Evolutionary conservation across 2,113 vertebrate genomes (phyloP).

Genomic region (Leptodactylus fuscus): DNA sequence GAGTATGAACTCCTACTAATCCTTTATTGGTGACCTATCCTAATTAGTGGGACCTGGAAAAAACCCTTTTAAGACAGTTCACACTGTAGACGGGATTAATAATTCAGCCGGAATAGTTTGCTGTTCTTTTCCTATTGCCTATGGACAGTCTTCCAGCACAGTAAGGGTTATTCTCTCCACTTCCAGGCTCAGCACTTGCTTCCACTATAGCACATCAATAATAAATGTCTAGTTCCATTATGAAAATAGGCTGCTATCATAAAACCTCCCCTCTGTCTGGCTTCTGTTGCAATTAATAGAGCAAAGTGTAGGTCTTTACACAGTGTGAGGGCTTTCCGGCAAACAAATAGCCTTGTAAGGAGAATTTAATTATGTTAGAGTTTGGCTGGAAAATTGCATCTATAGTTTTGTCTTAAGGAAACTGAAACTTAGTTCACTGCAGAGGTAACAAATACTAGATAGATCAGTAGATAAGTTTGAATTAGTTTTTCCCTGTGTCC

Average conservation of each 20-base stretch:
- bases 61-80: too few relatives aligned
- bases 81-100: too few relatives aligned
- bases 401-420: constrained; percentile 18
- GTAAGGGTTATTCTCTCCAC: constrained; percentile 10
- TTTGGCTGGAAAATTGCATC: constrained; percentile 40
- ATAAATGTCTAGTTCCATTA: constrained; percentile 56
- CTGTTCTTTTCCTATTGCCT: too few relatives aligned
- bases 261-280: constrained; percentile 55
- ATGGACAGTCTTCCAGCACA: too few relatives aligned
- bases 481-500: too few relatives aligned
- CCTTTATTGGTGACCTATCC: too few relatives aligned
- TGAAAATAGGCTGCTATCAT: constrained; percentile 58
- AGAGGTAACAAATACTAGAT: constrained; percentile 9
- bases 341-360: constrained; percentile 60
- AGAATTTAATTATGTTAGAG: constrained; percentile 58
- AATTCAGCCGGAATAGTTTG: too few relatives aligned
- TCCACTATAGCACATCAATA: constrained; percentile 47
- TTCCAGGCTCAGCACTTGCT: constrained; percentile 13
- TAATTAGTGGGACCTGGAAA: too few relatives aligned
- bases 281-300: constrained; percentile 59
- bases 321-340: constrained; percentile 55
- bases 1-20: too few relatives aligned
- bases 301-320: constrained; percentile 57
- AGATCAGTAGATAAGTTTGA: neutral
- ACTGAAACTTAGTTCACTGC: constrained; percentile 36